Percentiles rank a stretch among this genome's conserved stretches.
phyloP scores from a whole-genome alignment of 92 coral and sea anemone genomes.

The Blastomussa wellsi region DNA sequence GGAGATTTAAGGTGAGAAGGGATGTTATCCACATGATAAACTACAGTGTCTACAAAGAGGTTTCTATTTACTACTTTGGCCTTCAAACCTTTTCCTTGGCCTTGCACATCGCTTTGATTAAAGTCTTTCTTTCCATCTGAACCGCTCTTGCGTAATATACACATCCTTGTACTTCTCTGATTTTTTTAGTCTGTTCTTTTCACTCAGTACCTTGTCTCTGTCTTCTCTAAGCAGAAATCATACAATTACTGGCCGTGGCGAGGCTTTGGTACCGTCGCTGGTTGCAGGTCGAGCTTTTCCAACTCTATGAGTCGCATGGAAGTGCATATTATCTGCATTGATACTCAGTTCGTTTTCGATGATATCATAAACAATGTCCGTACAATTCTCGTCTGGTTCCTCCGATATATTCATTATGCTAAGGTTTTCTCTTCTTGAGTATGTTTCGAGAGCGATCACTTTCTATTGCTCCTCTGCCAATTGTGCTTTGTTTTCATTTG shows the following conservation, averaged over 20 bases:
- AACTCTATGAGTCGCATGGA: not conserved
- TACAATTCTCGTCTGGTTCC: not conserved
- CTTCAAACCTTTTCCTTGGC: constrained; percentile 6
- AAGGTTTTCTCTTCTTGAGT: constrained; percentile 5
- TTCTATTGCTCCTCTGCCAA: not conserved
- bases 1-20: no score
- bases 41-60: no score
- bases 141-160: not conserved
- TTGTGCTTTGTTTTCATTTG: no score
- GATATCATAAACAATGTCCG: not conserved
- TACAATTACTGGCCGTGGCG: not conserved
- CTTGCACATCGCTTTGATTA: no score
- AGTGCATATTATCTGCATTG: not conserved
- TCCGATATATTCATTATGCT: constrained; percentile 13
- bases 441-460: constrained; percentile 17
- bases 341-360: not conserved
- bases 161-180: not conserved
- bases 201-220: not conserved
- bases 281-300: not conserved
- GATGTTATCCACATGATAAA: no score
- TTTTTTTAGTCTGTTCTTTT: not conserved
- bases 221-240: not conserved
- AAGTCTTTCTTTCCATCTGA: not conserved
- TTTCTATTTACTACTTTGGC: no score
- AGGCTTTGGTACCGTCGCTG: not conserved